A percentile compares a stretch with the other conserved stretches of the same genome.
These are phyloP conservation scores for Patella depressa DNA, from an alignment of 2,888 invertebrate species.

Conservation along the genomic window DNA sequence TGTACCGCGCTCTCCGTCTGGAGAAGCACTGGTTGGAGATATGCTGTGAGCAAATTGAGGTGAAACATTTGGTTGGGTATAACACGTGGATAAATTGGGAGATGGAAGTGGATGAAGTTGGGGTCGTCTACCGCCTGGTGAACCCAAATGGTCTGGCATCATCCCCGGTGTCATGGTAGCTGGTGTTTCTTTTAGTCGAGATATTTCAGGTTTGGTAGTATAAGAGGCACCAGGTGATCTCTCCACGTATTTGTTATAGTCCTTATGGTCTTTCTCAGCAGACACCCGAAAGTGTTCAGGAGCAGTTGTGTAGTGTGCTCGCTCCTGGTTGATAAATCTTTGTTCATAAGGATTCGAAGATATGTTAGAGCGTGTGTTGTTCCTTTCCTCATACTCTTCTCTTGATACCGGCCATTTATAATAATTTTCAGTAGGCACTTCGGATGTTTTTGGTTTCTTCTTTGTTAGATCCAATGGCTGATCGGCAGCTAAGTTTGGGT, in stretches of 20 bases:
- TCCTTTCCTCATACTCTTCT: conserved; percentile 21
- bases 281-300: not conserved
- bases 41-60: not conserved
- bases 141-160: conserved; percentile 9
- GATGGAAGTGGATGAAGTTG: conserved; percentile 36
- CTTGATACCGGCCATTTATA: conserved; percentile 21
- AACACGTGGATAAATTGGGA: conserved; percentile 29
- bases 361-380: not conserved
- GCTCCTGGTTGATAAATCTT: not conserved
- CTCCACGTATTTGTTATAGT: not conserved
- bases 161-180: conserved; percentile 23
- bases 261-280: not conserved
- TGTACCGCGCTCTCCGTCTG: conserved; percentile 2
- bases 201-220: conserved; percentile 9
- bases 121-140: conserved; percentile 28
- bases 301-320: not conserved
- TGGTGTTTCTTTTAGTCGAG: conserved; percentile 1
- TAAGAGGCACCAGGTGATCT: conserved; percentile 17
- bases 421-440: conserved; percentile 19
- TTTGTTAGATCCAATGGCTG: conserved; percentile 43
- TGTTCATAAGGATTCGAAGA: not conserved
- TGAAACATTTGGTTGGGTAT: conserved; percentile 14
- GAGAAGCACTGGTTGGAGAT: not conserved
- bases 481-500: not conserved
- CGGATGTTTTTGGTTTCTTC: conserved; percentile 34